These are phyloP conservation scores for Brachionus rotundiformis DNA, from an alignment of 1,140 invertebrate genomes.

Conservation along the genomic window DNA sequence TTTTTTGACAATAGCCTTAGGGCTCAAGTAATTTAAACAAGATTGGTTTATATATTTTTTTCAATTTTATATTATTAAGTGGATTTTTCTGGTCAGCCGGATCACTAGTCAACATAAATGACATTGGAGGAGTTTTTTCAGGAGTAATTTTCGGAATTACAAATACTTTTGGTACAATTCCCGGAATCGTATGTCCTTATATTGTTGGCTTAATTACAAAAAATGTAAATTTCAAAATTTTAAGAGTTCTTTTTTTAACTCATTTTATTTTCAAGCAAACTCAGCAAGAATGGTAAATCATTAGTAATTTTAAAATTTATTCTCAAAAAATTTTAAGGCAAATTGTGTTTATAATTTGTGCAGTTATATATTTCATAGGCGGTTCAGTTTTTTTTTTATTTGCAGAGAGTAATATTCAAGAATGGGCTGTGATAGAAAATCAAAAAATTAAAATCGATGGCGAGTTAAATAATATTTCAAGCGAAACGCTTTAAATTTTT, in stretches of 20 bases:
- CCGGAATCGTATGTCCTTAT: slow-evolving; percentile 74
- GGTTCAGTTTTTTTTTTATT: not conserved
- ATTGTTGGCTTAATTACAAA: not conserved
- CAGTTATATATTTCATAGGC: slow-evolving; percentile 1
- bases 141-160: slow-evolving; percentile 79
- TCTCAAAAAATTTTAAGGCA: not conserved
- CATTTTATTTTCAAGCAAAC: slow-evolving; percentile 52
- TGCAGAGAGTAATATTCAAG: not conserved
- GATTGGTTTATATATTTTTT: not conserved
- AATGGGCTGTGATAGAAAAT: not conserved
- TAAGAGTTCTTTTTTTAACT: not conserved
- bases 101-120: slow-evolving; percentile 53
- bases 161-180: slow-evolving; percentile 81
- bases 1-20: not conserved
- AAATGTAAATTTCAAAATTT: slow-evolving; percentile 9
- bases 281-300: slow-evolving; percentile 44
- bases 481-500: not conserved
- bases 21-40: not conserved
- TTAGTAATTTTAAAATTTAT: not conserved
- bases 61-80: slow-evolving; percentile 1
- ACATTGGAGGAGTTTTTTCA: slow-evolving; percentile 64
- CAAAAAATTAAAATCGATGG: not conserved
- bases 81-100: slow-evolving; percentile 48
- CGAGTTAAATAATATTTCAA: not conserved
- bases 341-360: slow-evolving; percentile 43